Base-by-base conservation (phyloP, 2,888 invertebrate species). In the Monoplex corrugatus region DNA sequence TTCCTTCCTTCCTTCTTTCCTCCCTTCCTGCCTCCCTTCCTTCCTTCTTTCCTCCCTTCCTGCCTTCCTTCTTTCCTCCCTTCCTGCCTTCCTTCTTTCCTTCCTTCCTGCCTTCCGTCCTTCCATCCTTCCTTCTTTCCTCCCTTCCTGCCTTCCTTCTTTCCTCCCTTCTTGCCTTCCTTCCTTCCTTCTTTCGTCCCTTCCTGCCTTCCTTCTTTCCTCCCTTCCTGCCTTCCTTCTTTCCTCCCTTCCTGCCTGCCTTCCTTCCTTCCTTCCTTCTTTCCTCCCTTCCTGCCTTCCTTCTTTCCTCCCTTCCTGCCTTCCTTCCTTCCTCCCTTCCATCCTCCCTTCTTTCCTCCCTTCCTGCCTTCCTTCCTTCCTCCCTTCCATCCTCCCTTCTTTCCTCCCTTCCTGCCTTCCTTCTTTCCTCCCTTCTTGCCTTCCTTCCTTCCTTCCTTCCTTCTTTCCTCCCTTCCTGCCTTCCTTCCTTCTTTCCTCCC, bases 1-100 rank as follows among this genome's bases (percentile, higher is more conserved):
- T 63, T 38, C 43, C 63, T 28, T 43, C 88, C 82, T 45, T 35
- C 72, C 40, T 82, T 88, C 72, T 8, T 57, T 72, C 88, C 82
- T 38, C 40, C 45, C 87, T 44, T 40, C 43, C 28, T 63, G 43
- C 40, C 57, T 40, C 28, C 68, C 75, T 63, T 13, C 28, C 28
- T 32, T 40, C 75, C 28, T 6, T 75, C 43, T 32, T 38, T 40
- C 40, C n/a, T 40, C 2, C 44, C 44, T 63, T 3, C 75, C 2
- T 75, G 0, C 13, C n/a, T 16, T 44, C 72, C 44, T 50, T 57
- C 32, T 83, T 63, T 78, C 43, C 43, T 75, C 68, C 45, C 32
- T 75, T 45, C 68, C 43, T 32, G 43, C 35, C 83, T 83, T 43
- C 19, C 5, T 88, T 50, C 68, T 44, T 50, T 13, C 78, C 87